Percentiles rank a stretch among this genome's conserved stretches.
Conservation (phyloP, 2,797 vertebrate genomes). For the Acestrorhynchus altus region DNA sequence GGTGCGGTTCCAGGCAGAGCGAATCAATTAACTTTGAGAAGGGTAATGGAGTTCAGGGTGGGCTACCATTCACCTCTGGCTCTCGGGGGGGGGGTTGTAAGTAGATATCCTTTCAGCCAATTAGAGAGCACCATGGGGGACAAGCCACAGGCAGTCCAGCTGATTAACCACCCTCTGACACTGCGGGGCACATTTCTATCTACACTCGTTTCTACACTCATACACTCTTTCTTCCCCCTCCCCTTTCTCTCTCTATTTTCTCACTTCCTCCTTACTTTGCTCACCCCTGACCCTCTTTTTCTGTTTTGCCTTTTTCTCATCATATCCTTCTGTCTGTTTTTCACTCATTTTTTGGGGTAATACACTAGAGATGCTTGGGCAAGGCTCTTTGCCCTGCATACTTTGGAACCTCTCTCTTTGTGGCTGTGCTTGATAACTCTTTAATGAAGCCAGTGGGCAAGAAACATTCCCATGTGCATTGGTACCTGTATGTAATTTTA, state of each 20-base stretch:
- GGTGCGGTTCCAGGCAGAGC: constrained; percentile 9
- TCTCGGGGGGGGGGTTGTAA: constrained; percentile 33
- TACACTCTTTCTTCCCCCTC: background rate
- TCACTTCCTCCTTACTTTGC: background rate
- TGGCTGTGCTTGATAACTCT: constrained; percentile 13
- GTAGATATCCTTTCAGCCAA: constrained; percentile 60
- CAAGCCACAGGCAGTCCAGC: constrained; percentile 17
- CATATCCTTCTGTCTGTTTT: constrained; percentile 14
- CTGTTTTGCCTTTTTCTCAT: background rate
- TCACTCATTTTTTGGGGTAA: background rate
- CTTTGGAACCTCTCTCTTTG: background rate
- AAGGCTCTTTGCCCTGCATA: background rate
- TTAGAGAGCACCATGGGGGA: constrained; percentile 61
- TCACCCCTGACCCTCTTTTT: background rate
- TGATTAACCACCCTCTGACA: constrained; percentile 51
- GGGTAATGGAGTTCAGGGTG: constrained; percentile 68
- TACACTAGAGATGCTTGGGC: background rate
- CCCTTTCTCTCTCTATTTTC: background rate
- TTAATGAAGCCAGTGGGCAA: constrained; percentile 21
- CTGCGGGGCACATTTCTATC: constrained; percentile 39
- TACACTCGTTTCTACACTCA: background rate
- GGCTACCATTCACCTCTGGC: constrained; percentile 49
- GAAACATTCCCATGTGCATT: background rate
- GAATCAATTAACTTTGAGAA: constrained; percentile 70
- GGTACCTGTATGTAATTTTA: constrained; percentile 12